Percentiles rank a stretch among this genome's conserved stretches.
These are phyloP conservation scores for Teinopalpus imperialis DNA, from an alignment of 2,888 invertebrate species.

Conservation along the genomic window DNA sequence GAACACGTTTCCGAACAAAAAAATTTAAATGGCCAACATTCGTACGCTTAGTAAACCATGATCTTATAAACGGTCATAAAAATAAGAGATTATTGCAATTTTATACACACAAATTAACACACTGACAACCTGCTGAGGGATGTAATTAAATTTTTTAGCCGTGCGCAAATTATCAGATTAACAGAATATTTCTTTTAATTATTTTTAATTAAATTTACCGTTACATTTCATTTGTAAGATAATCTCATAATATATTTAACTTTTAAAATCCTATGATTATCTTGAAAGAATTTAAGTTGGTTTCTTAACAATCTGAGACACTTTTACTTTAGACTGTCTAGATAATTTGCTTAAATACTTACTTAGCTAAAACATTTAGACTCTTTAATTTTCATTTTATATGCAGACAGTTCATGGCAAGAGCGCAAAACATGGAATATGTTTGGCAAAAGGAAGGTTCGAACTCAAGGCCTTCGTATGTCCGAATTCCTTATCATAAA, in stretches of 20 bases:
- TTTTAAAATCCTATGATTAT: not conserved
- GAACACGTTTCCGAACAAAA: no score
- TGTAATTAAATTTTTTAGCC: slow-evolving; percentile 9
- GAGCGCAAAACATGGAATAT: no score
- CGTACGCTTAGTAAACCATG: not conserved
- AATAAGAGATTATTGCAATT: slow-evolving; percentile 4
- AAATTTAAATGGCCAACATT: not conserved
- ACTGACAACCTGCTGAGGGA: slow-evolving; percentile 1
- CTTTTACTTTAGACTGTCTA: no score
- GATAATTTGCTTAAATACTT: no score
- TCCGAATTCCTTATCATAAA: no score
- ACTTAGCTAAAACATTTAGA: no score
- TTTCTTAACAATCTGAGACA: no score
- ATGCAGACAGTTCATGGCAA: no score
- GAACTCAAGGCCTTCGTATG: no score
- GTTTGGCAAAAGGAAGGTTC: no score
- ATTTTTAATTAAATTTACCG: slow-evolving; percentile 12
- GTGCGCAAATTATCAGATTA: slow-evolving; percentile 20
- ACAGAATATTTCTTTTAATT: not conserved
- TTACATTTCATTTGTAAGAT: slow-evolving; percentile 1
- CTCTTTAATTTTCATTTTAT: no score
- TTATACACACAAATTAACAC: slow-evolving; percentile 4
- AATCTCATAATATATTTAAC: not conserved
- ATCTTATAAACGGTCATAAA: slow-evolving; percentile 16
- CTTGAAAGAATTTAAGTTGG: not conserved